Percentiles rank a stretch among this genome's conserved stretches.
phyloP scores from a whole-genome alignment of 2,888 invertebrate genomes.

The Drosophila hawaiiensis region DNA sequence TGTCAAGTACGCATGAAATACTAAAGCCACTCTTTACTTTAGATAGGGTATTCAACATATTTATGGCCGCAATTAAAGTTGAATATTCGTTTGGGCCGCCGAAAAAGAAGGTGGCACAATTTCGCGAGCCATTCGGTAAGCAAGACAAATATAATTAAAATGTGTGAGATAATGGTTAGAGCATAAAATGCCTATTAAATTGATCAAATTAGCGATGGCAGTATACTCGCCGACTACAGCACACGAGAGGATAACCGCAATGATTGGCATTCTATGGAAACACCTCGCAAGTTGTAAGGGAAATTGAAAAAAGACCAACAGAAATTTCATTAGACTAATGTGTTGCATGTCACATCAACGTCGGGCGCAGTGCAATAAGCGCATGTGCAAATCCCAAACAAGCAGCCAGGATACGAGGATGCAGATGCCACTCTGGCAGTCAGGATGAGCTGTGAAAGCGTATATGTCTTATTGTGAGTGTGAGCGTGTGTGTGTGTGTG shows the following conservation, averaged over 20 bases:
- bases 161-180: slow-evolving; percentile 40
- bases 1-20: background rate
- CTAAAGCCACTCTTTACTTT: background rate
- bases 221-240: background rate
- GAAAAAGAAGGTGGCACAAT: slow-evolving; percentile 60
- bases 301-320: slow-evolving; percentile 12
- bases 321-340: slow-evolving; percentile 78
- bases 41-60: slow-evolving; percentile 44
- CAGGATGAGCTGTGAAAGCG: slow-evolving; percentile 34
- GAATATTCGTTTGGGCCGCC: slow-evolving; percentile 52
- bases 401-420: slow-evolving; percentile 40
- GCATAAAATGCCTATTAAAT: slow-evolving; percentile 48
- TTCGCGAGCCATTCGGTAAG: slow-evolving; percentile 52
- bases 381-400: slow-evolving; percentile 70
- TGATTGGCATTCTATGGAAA: slow-evolving; percentile 33
- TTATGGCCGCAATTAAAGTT: slow-evolving; percentile 71
- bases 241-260: slow-evolving; percentile 28
- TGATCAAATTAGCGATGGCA: slow-evolving; percentile 42
- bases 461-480: slow-evolving; percentile 1
- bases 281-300: background rate
- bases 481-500: slow-evolving; percentile 7
- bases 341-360: slow-evolving; percentile 78
- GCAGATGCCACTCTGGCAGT: slow-evolving; percentile 14
- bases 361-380: slow-evolving; percentile 65
- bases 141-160: slow-evolving; percentile 68